Conservation (phyloP, 1,140 invertebrate genomes). For the Drosophila punjabiensis region DNA sequence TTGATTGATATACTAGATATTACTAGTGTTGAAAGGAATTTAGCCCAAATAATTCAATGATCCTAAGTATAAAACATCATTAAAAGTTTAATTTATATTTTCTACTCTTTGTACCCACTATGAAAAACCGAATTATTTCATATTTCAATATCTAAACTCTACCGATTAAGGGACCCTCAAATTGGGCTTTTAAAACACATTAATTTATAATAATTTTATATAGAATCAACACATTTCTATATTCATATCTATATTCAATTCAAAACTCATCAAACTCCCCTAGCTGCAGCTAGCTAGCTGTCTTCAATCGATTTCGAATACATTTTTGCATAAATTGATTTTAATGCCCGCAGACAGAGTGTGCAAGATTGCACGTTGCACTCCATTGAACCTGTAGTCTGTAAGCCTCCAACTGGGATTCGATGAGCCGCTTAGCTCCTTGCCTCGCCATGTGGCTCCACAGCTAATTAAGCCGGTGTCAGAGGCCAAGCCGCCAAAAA, state of each 20-base stretch:
- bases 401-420: conserved; percentile 4
- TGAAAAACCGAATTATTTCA: too few relatives aligned
- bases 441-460: conserved; percentile 24
- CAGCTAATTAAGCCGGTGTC: conserved; percentile 48
- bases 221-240: too few relatives aligned
- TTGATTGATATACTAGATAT: not conserved
- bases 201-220: too few relatives aligned
- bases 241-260: too few relatives aligned
- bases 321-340: conserved; percentile 58
- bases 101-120: too few relatives aligned
- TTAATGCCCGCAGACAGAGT: conserved; percentile 45
- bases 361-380: conserved; percentile 26
- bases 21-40: too few relatives aligned
- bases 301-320: conserved; percentile 40
- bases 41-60: too few relatives aligned
- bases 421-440: conserved; percentile 21
- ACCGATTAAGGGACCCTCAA: not conserved
- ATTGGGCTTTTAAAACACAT: not conserved
- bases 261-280: conserved; percentile 9
- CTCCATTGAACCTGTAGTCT: conserved; percentile 24
- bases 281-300: not conserved
- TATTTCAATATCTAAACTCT: not conserved
- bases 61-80: too few relatives aligned
- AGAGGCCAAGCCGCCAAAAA: conserved; percentile 42
- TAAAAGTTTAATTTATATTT: too few relatives aligned